Base-by-base conservation (phyloP, 2,888 invertebrate genomes). In the Dilophus febrilis region DNA sequence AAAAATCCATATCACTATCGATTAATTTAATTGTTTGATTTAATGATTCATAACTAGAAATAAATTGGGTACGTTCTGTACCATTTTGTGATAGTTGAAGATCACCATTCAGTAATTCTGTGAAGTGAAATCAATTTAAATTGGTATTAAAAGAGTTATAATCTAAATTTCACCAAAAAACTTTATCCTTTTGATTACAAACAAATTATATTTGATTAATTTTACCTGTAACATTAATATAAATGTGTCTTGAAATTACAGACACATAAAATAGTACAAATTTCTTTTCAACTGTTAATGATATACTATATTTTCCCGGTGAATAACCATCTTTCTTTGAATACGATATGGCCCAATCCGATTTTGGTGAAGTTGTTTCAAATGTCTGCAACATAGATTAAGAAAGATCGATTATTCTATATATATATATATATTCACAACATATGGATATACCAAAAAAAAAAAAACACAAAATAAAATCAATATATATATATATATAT, bases 61-160 rank as follows among this genome's bases (percentile, higher is more conserved):
- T 72, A 58, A 67, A 85, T 32, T 65, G 62, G 31, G 61, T 65
- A 26, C 73, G 56, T n/a, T 64, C 64, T 39, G 59, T 61, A 49
- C 74, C 69, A 43, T 72, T 66, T 56, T 86, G 86, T 29, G 53
- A 57, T n/a, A 83, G 49, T 5, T 64, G 53, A 48, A 86, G 55
- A 37, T 74, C 62, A 10, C 86, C 85, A 56, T 77, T 78, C 26
- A 86, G 55, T 10, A 70, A 63, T 51, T 70, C 80, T 79, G 59
- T 11, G 19, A 29, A 60, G 64, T 41, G 43, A 42, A 42, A 38
- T 36, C 16, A 37, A 27, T 40, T 29, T 17, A 11, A n/a, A 38
- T 8, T 26, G 32, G 22, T 22, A 22, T 8, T 4, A 22, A 22
- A 22, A 22, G 22, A 22, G 8, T 22, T 22, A 22, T 6, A 22